These are phyloP conservation scores for Carcina quercana DNA, from an alignment of 2,888 invertebrate species.

Conservation along the genomic window DNA sequence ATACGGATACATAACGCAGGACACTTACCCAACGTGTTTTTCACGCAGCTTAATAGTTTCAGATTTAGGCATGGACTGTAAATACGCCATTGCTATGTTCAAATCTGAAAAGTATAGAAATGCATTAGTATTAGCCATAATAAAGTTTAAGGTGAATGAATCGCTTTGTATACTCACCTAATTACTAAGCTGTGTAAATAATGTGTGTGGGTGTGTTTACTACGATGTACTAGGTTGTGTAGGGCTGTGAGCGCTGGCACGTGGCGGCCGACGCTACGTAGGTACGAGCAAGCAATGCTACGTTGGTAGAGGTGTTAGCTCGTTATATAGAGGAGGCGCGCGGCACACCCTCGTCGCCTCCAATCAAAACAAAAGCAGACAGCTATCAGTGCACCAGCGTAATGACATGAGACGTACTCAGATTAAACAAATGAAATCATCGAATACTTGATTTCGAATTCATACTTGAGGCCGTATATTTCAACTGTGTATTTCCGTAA, in stretches of 20 bases:
- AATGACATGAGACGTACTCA: neutral
- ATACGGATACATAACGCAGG: no score
- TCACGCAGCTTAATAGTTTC: conserved; percentile 88
- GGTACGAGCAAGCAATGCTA: conserved; percentile 42
- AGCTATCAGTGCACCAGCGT: neutral
- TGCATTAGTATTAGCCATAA: neutral
- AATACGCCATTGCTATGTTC: conserved; percentile 55
- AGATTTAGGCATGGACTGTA: conserved; percentile 83
- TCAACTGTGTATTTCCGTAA: no score
- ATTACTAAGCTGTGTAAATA: conserved; percentile 2
- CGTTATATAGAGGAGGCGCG: conserved; percentile 46
- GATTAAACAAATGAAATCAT: neutral
- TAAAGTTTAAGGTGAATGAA: neutral
- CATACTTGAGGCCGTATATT: no score
- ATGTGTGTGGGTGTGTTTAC: conserved; percentile 15
- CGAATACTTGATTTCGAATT: no score
- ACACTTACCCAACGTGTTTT: conserved; percentile 86
- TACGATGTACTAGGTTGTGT: neutral
- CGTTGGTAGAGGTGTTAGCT: conserved; percentile 19
- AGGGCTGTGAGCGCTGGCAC: conserved; percentile 18
- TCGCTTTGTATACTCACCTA: conserved; percentile 1
- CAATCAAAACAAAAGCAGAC: conserved; percentile 46
- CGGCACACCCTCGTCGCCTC: conserved; percentile 58
- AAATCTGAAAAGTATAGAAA: conserved; percentile 2
- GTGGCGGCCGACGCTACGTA: conserved; percentile 32